Percentiles rank a stretch among this genome's conserved stretches.
phyloP scores from a whole-genome alignment of 1,140 invertebrate genomes.

The Brachionus sp. region DNA sequence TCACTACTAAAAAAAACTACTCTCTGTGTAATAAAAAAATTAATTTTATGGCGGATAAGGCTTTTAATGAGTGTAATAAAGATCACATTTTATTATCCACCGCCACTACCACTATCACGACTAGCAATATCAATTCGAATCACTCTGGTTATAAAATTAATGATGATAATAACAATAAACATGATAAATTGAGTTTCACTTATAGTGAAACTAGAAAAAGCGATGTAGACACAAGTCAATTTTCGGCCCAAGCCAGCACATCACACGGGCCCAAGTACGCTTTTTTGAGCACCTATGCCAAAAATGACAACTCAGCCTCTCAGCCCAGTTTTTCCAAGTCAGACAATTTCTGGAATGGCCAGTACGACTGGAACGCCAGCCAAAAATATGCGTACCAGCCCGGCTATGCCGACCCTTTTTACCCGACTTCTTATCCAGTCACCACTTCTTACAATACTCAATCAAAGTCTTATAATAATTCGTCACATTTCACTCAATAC shows the following conservation, averaged over 20 bases:
- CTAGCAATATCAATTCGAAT: not conserved
- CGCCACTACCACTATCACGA: not conserved
- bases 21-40: not conserved
- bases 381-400: not conserved
- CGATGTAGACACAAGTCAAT: not conserved
- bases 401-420: not conserved
- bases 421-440: not conserved
- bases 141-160: constrained; percentile 36
- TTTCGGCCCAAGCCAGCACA: not conserved
- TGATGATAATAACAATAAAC: constrained; percentile 44
- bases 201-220: constrained; percentile 7
- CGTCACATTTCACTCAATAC: not conserved
- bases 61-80: constrained; percentile 46
- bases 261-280: not conserved
- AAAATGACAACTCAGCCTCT: not conserved
- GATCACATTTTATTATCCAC: constrained; percentile 45
- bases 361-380: not conserved
- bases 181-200: constrained; percentile 41
- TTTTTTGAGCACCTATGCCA: constrained; percentile 14
- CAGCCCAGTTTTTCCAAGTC: not conserved
- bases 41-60: constrained; percentile 45
- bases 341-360: not conserved
- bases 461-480: not conserved
- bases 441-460: not conserved
- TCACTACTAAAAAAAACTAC: not conserved